phyloP scores from a whole-genome alignment of 1,140 invertebrate species.

The Paraescarpia echinospica region DNA sequence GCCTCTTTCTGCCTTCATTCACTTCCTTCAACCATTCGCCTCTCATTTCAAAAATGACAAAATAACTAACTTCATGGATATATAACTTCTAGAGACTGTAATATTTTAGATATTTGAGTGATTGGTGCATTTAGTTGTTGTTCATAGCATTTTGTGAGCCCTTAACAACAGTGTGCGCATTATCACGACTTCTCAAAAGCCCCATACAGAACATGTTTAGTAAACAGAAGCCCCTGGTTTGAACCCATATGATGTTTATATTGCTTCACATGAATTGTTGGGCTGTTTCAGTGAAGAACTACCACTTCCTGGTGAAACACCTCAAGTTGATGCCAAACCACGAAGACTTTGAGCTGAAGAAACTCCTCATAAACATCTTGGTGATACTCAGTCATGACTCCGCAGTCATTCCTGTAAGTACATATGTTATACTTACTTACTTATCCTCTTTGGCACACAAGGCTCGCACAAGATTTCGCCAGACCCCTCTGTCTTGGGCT shows the following conservation, averaged over 20 bases:
- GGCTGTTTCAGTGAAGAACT: conserved; percentile 54
- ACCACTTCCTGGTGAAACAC: conserved; percentile 55
- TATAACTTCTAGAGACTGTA: no score
- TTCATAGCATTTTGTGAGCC: not conserved
- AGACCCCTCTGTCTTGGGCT: no score
- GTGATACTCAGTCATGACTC: conserved; percentile 51
- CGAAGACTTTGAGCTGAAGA: conserved; percentile 60
- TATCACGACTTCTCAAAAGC: not conserved
- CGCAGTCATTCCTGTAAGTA: conserved; percentile 49
- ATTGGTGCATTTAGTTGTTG: not conserved
- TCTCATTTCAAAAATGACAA: no score
- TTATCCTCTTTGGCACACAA: not conserved
- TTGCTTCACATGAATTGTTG: not conserved
- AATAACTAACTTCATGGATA: no score
- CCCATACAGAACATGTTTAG: not conserved
- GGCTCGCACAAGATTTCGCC: no score
- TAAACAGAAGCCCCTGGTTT: not conserved
- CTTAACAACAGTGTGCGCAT: not conserved
- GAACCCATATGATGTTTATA: not conserved
- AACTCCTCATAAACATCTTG: conserved; percentile 55
- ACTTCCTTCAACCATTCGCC: no score
- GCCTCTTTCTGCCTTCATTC: no score
- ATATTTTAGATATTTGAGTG: not conserved
- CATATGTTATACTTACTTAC: not conserved
- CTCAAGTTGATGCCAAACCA: conserved; percentile 53